Percentiles rank a stretch among this genome's conserved stretches.
These are phyloP conservation scores for Coregonus sp. DNA, from an alignment of 2,797 vertebrate species.

Conservation along the genomic window DNA sequence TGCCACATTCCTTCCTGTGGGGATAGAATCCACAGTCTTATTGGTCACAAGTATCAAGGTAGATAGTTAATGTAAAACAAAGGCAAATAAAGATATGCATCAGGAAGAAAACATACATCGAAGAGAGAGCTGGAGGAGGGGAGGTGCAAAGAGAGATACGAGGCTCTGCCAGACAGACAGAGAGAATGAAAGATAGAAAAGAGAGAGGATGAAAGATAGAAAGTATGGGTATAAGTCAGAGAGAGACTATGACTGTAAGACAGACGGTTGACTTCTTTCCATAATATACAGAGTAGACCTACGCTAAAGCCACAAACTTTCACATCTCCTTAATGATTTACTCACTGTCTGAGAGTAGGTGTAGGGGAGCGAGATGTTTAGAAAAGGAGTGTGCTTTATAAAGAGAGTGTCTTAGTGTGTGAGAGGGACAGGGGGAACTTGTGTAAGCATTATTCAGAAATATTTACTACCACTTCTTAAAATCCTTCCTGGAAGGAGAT, in stretches of 20 bases:
- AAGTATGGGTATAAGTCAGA: no score
- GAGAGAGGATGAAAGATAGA: not conserved
- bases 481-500: not conserved
- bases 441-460: not conserved
- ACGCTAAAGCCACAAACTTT: constrained; percentile 39
- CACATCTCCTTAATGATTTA: constrained; percentile 12
- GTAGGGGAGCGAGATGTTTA: constrained; percentile 23
- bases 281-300: constrained; percentile 1
- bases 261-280: constrained; percentile 12
- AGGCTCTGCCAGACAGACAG: not conserved
- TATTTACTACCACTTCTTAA: not conserved
- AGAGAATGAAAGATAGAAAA: not conserved
- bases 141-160: not conserved
- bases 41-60: not conserved
- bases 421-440: constrained; percentile 10
- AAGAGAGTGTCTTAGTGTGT: not conserved
- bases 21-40: not conserved
- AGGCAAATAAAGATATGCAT: not conserved
- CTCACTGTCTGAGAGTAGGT: not conserved
- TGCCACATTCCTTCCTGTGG: not conserved
- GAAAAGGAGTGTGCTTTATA: constrained; percentile 11
- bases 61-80: not conserved
- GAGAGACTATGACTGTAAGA: not conserved
- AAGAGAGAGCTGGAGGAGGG: not conserved
- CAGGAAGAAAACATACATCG: not conserved